These are phyloP conservation scores for Vannuccia rotundouncinata DNA, from an alignment of 2,888 invertebrate species.

Conservation along the genomic window DNA sequence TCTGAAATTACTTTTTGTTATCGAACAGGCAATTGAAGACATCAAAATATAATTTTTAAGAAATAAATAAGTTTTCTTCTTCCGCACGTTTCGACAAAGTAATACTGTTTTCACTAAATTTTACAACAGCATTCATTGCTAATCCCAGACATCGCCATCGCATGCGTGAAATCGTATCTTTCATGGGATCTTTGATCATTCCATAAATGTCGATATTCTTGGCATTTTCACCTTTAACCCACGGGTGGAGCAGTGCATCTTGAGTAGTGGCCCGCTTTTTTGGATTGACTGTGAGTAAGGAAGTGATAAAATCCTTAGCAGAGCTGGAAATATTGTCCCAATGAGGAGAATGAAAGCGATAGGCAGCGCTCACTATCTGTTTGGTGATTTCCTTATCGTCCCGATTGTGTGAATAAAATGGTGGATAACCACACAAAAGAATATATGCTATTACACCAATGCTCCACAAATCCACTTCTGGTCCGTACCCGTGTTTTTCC, in stretches of 20 bases:
- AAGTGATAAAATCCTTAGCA: slow-evolving; percentile 32
- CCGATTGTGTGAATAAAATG: slow-evolving; percentile 35
- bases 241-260: slow-evolving; percentile 27
- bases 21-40: too few species aligned
- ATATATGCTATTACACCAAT: slow-evolving; percentile 37
- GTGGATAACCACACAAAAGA: slow-evolving; percentile 36
- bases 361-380: slow-evolving; percentile 22
- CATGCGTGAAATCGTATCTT: slow-evolving; percentile 31
- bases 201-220: background rate
- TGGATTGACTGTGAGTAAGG: slow-evolving; percentile 16
- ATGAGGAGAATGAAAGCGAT: slow-evolving; percentile 33
- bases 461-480: slow-evolving; percentile 34
- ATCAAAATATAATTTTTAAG: too few species aligned
- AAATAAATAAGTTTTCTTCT: slow-evolving; percentile 26
- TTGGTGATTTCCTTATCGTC: slow-evolving; percentile 33
- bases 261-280: slow-evolving; percentile 7
- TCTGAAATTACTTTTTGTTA: too few species aligned
- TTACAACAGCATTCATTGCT: slow-evolving; percentile 9
- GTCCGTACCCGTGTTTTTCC: slow-evolving; percentile 3
- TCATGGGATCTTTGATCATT: slow-evolving; percentile 21
- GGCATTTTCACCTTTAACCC: slow-evolving; percentile 20
- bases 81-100: background rate
- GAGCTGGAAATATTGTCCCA: slow-evolving; percentile 25
- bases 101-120: slow-evolving; percentile 21
- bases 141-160: slow-evolving; percentile 35